Percentiles rank a stretch among this genome's conserved stretches.
phyloP scores from a whole-genome alignment of 2,797 vertebrate species.

The Chelonia mydas region DNA sequence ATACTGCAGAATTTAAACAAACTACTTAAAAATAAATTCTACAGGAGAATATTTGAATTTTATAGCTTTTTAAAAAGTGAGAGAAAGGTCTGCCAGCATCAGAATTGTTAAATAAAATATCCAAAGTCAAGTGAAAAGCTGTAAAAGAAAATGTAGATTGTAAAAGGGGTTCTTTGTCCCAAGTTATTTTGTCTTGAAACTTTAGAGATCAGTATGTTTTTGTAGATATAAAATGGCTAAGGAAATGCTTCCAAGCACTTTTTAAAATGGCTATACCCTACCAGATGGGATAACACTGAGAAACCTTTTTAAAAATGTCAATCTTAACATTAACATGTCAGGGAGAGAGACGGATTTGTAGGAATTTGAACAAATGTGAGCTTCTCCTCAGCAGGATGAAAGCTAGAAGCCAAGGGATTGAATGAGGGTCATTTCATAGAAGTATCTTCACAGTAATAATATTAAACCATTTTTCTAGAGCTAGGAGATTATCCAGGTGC shows the following conservation, averaged over 20 bases:
- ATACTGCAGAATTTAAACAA: conserved; percentile 23
- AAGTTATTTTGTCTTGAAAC: neutral
- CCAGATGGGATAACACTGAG: neutral
- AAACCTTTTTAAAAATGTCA: neutral
- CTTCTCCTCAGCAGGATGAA: neutral
- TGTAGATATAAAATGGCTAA: neutral
- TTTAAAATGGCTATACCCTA: neutral
- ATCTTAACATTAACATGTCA: neutral
- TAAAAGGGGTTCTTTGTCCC: neutral
- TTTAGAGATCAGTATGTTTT: neutral
- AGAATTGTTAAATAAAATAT: neutral
- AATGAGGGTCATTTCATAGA: neutral
- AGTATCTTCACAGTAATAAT: neutral
- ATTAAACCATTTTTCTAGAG: neutral
- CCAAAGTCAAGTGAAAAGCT: neutral
- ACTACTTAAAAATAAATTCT: neutral
- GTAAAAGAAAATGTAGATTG: neutral
- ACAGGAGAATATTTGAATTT: neutral
- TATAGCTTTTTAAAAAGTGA: neutral
- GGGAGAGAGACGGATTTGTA: neutral
- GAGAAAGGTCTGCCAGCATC: neutral
- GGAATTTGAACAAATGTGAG: neutral
- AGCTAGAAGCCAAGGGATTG: neutral
- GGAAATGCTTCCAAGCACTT: neutral
- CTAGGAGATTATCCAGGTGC: neutral